Conservation (phyloP, 1,140 invertebrate genomes). For the Bactericera cockerelli region DNA sequence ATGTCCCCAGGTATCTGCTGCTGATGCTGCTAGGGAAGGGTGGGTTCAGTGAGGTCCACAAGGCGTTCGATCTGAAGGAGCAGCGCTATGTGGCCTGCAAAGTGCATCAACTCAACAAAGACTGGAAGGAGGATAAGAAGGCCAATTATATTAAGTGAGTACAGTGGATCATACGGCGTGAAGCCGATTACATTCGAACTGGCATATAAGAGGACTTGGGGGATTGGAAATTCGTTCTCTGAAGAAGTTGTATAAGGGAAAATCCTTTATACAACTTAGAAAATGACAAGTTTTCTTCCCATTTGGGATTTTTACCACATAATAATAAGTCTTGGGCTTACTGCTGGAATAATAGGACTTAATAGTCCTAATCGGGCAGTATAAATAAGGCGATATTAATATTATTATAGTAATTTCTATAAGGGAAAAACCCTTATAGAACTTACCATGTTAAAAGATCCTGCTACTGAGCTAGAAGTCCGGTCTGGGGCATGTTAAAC, state of each 20-base stretch:
- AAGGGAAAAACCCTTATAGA: no score
- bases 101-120: conserved; percentile 98
- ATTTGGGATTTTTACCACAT: no score
- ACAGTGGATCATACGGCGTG: no score
- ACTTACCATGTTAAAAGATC: no score
- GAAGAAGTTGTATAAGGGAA: not conserved
- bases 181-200: not conserved
- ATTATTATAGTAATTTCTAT: no score
- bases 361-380: no score
- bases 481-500: no score
- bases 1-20: conserved; percentile 54
- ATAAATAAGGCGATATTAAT: no score
- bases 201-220: not conserved
- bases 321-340: no score
- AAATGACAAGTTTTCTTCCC: no score
- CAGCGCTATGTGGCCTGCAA: conserved; percentile 99
- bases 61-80: conserved; percentile 97
- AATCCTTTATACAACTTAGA: not conserved
- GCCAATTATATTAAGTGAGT: conserved; percentile 99
- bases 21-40: conserved; percentile 96
- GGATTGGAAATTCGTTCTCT: not conserved
- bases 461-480: no score
- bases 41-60: conserved; percentile 97
- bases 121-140: conserved; percentile 99
- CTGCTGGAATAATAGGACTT: no score